Conservation (phyloP, 2,888 invertebrate genomes). For the Dinocampus coccinellae region DNA sequence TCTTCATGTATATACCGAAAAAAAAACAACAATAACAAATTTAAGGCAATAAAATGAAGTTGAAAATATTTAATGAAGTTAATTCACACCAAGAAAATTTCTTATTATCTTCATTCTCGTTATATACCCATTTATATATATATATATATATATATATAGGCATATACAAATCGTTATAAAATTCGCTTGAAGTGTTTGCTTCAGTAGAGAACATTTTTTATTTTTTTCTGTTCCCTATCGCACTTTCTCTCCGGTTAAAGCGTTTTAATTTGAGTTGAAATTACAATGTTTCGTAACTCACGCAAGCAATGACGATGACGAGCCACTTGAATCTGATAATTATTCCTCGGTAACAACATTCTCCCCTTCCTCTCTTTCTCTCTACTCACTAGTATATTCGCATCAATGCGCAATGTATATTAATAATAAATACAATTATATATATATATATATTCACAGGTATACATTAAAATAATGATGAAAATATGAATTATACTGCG, state of each 20-base stretch:
- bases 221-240: neutral
- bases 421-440: constrained; percentile 1
- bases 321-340: constrained; percentile 39
- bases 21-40: neutral
- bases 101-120: neutral
- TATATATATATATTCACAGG: neutral
- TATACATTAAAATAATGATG: neutral
- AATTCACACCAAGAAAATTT: neutral
- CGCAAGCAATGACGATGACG: constrained; percentile 23
- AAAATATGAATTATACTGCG: constrained; percentile 1
- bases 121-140: neutral
- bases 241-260: constrained; percentile 2
- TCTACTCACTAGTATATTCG: constrained; percentile 2
- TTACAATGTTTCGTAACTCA: constrained; percentile 16
- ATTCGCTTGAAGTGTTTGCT: neutral
- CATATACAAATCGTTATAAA: neutral
- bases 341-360: constrained; percentile 42
- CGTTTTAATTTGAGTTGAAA: constrained; percentile 8
- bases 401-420: constrained; percentile 22
- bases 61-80: neutral
- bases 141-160: neutral
- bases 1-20: neutral
- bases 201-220: neutral
- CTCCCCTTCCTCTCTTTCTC: too few species aligned
- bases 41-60: neutral